Base-by-base conservation (phyloP, 2,113 vertebrate genomes). In the Ptyas mucosa region DNA sequence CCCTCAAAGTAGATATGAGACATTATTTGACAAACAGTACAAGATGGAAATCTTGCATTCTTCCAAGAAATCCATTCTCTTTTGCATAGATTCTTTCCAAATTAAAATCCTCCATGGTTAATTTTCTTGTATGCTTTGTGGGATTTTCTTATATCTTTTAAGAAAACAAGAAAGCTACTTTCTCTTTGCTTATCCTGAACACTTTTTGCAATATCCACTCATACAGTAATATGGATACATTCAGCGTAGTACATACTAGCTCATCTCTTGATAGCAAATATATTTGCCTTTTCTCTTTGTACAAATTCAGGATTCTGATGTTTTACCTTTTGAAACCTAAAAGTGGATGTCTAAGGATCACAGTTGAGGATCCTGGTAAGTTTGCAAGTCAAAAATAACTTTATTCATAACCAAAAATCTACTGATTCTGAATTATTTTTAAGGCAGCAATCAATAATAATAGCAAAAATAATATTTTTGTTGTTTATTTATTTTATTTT, bases 21-120 rank as follows among this genome's bases (percentile, higher is more conserved):
- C 90, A 81, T 89, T 93, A 92, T 94, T 96, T 89, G 89, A 81
- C 91, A 93, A 34, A 94, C 93, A 52, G 8, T 94, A 89, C 88
- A 95, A 96, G 95, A 95, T 94, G 93, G 90, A 91, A 94, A 95
- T 96, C 96, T 96, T 93, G 93, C 88, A 85, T 88, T 95, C 95
- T 96, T 97, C 89, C 90, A 92, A 94, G 90, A 94, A 94, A 94
- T 89, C 91, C 26, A 26, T 75, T 91, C 94, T 5, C 23, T 91
- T 89, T 88, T 91, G 89, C 94, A 91, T 91, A 1, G 2, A 86
- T 93, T 90, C 87, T 55, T 93, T 91, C 92, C 94, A 89, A 96
- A 96, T 95, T 96, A 94, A 96, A 95, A 95, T 96, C 88, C 86
- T 46, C 90, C 10, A 0, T 93, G 93, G 96, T 97, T 96, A 96